A percentile compares a stretch with the other conserved stretches of the same genome.
These are phyloP conservation scores for Malurus splendens DNA, from an alignment of 2,797 vertebrate species.

Conservation along the genomic window DNA sequence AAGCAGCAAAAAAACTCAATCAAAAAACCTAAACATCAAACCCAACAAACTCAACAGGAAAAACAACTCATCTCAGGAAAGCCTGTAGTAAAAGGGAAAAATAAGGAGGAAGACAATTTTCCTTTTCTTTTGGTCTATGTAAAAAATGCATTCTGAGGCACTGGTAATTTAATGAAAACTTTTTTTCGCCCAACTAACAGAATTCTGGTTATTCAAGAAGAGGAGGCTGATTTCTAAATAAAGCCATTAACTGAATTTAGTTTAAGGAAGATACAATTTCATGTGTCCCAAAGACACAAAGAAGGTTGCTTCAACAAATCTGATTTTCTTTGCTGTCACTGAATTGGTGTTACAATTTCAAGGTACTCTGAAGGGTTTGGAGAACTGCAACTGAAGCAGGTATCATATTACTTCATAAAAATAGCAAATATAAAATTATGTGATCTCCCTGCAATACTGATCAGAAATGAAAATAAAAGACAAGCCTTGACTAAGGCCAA, in stretches of 20 bases:
- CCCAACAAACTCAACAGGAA: not conserved
- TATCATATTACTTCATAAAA: not conserved
- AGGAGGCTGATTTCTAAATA: conserved; percentile 15
- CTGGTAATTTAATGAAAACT: conserved; percentile 27
- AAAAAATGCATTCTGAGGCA: conserved; percentile 47
- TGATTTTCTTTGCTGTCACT: not conserved
- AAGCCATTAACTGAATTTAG: conserved; percentile 20
- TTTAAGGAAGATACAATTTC: conserved; percentile 22
- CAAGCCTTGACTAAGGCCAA: not conserved
- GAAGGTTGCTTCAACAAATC: not conserved
- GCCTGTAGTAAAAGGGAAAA: conserved; percentile 34
- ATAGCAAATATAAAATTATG: not conserved
- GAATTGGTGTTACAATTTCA: not conserved
- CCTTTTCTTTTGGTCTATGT: conserved; percentile 41
- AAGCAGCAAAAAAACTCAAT: not conserved
- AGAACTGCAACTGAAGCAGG: not conserved
- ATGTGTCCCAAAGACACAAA: not conserved
- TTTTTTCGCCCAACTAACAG: not conserved
- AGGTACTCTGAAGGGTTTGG: not conserved
- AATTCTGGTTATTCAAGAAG: conserved; percentile 8
- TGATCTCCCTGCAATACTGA: not conserved
- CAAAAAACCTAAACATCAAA: not conserved
- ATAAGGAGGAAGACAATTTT: conserved; percentile 47
- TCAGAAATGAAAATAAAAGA: not conserved
- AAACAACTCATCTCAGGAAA: conserved; percentile 22